Percentiles rank a stretch among this genome's conserved stretches.
These are phyloP conservation scores for Hofmannophila pseudospretella DNA, from an alignment of 2,888 invertebrate species.

Conservation along the genomic window DNA sequence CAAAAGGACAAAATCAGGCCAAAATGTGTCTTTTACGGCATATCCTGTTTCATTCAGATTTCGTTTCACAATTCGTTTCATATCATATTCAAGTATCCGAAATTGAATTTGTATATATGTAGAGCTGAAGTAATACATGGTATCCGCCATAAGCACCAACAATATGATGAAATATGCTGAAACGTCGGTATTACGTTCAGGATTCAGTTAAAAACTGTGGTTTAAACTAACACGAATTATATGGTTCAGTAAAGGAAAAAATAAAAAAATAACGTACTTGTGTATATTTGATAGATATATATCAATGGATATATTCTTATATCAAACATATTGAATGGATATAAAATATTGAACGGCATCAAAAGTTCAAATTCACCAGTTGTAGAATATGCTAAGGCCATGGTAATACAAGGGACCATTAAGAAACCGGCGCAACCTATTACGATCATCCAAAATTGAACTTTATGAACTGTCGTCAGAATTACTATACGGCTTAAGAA, in stretches of 20 bases:
- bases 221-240: no score
- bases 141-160: constrained; percentile 36
- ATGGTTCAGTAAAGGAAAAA: no score
- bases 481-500: constrained; percentile 17
- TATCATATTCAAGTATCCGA: constrained; percentile 27
- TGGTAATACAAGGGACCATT: constrained; percentile 26
- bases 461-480: constrained; percentile 20
- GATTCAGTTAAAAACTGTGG: not conserved
- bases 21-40: constrained; percentile 14
- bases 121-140: constrained; percentile 36
- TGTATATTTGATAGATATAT: constrained; percentile 32
- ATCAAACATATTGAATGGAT: constrained; percentile 40
- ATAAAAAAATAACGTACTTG: constrained; percentile 22
- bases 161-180: constrained; percentile 19
- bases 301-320: constrained; percentile 30
- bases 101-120: constrained; percentile 43
- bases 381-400: constrained; percentile 23
- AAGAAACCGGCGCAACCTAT: constrained; percentile 24
- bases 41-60: constrained; percentile 5
- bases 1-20: constrained; percentile 20
- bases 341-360: constrained; percentile 36
- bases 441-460: constrained; percentile 13
- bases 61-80: constrained; percentile 24
- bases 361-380: constrained; percentile 29
- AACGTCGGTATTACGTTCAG: no score